Evolutionary conservation across 2,113 vertebrate genomes (phyloP), one percentile per base, ranked within the genome.

Genomic region (Percina caprodes): DNA sequence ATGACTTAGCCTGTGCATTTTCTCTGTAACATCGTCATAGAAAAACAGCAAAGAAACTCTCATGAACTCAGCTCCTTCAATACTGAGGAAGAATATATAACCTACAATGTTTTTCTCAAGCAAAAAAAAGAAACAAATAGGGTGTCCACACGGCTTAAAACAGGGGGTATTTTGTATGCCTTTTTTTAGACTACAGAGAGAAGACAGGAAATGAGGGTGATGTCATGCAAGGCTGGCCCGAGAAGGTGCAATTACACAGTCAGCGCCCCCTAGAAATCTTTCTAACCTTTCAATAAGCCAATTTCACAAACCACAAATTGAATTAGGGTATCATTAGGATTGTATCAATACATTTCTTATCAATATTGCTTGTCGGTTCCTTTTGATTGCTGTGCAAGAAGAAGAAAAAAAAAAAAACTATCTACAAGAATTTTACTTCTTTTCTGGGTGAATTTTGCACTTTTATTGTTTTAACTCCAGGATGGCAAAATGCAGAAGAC

Each of bases 241-340:
- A 74, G 23, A 69, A 24, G 5, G 51, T 45, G 51, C 24, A 70
- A 77, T 85, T 68, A 72, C 69, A 65, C 7, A 30, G 23, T 65
- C 33, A 60, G n/a, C 19, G 26, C 35, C 14, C 3, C 5, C 42
- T 39, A 23, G 45, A 79, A 30, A 55, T 39, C 69, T 16, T 18
- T 5, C 59, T 19, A 45, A 74, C 74, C 58, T 74, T 69, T 73
- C 39, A 58, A 61, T 26, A 45, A 63, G 0, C 0, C 24, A 1
- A 19, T 62, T 48, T 65, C 60, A n/a, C 18, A 48, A 10, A 62
- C 49, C 1, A 48, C 52, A 61, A 42, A 62, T 42, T 13, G 30
- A 62, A 52, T 63, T 33, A 52, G 33, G n/a, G 5, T 12, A 60
- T 33, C 33, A 3, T 16, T 42, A 42, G 4, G 21, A 42, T 13